Evolutionary conservation across 2,113 vertebrate species (phyloP), one percentile per base, ranked within the genome.

Genomic region (Panurus biarmicus): DNA sequence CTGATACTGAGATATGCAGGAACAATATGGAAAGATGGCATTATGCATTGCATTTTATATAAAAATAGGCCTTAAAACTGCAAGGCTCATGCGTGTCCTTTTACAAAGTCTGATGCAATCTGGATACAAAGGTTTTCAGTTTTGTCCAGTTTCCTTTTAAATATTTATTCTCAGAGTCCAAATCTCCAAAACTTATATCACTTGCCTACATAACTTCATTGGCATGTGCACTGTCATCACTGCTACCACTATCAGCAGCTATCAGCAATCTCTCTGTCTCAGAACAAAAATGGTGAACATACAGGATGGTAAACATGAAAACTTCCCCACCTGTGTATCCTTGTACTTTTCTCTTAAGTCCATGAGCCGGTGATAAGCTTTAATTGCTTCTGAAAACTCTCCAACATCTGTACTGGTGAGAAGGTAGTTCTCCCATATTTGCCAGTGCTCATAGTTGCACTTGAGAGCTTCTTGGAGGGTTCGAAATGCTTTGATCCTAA

Each of bases 341-440:
- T 99, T 99, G 97, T 98, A 99, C 85, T 98, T 99, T 62, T 99
- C 98, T 96, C 96, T 95, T 71, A 99, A 97, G 80, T 99, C 99
- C 98, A 99, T 98, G 83, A 99, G 98, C 45, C 98, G 98, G 88
- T 99, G 99, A 94, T 99, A 99, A 60, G 99, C 98, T 97, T 98
- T 98, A 96, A 99, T 98, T 88, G 98, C 98, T 97, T 99, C 99
- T 25, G 97, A 91, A 95, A 99, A 99, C 77, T 99, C 99, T 71
- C 99, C 99, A 28, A 99, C 51, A 17, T 99, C 99, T 21, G 98
- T 98, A 96, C 99, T 98, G 67, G 99, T 99, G 5, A 98, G 91
- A 44, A 99, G 97, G 93, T 99, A 99, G 96, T 99, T 99, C 97
- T 99, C 99, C 99, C 99, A 99, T 96, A 99, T 99, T 97, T 99